Conservation (phyloP, 2,888 invertebrate species). For the Heliconius hortense region DNA sequence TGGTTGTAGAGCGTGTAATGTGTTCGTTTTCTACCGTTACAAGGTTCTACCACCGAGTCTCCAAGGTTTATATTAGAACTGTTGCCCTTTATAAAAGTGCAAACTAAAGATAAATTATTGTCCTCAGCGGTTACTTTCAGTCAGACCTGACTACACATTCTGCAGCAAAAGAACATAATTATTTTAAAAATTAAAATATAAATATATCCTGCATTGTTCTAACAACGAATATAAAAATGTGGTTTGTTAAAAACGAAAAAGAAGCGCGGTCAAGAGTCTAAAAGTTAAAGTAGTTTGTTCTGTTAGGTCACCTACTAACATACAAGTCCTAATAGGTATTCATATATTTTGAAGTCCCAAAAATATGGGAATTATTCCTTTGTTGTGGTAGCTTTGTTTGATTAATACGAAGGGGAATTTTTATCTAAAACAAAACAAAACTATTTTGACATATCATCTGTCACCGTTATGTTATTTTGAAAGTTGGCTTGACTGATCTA, state of each 20-base stretch:
- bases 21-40: too few species aligned
- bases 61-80: neutral
- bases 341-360: neutral
- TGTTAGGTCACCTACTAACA: slow-evolving; percentile 27
- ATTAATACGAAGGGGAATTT: too few species aligned
- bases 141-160: neutral
- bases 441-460: too few species aligned
- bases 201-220: slow-evolving; percentile 3
- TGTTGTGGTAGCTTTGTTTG: neutral
- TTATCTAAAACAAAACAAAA: too few species aligned
- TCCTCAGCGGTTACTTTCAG: neutral
- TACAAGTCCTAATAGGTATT: slow-evolving; percentile 7
- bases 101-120: neutral
- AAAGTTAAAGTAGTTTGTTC: slow-evolving; percentile 25
- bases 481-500: neutral
- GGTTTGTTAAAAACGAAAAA: neutral
- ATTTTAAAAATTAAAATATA: neutral
- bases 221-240: slow-evolving; percentile 11
- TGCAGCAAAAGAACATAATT: neutral
- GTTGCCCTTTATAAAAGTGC: neutral
- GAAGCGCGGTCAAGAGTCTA: slow-evolving; percentile 24
- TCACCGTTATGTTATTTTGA: too few species aligned
- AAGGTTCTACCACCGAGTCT: too few species aligned
- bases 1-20: too few species aligned
- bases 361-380: neutral